Percentiles rank a stretch among this genome's conserved stretches.
These are phyloP conservation scores for Xanthia togata DNA, from an alignment of 2,888 invertebrate genomes.

Conservation along the genomic window DNA sequence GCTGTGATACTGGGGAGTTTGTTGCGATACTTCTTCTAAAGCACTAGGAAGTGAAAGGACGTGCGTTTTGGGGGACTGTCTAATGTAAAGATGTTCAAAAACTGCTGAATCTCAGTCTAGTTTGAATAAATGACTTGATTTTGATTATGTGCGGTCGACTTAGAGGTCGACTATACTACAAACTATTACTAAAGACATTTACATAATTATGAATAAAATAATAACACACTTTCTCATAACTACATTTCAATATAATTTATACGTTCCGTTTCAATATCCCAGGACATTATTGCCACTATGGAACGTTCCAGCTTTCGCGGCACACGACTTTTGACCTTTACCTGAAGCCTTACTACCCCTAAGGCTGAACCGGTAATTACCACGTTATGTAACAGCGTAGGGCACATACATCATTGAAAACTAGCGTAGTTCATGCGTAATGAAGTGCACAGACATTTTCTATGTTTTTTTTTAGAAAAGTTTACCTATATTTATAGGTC, in stretches of 20 bases:
- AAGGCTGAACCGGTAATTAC: slow-evolving; percentile 3
- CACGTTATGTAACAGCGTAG: not conserved
- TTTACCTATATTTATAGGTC: too few relatives aligned
- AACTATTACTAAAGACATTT: not conserved
- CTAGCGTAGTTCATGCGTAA: too few relatives aligned
- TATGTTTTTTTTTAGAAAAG: too few relatives aligned
- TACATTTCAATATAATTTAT: not conserved
- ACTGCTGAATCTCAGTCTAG: too few relatives aligned
- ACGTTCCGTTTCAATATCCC: not conserved
- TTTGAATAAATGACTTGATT: not conserved
- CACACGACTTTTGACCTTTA: slow-evolving; percentile 25
- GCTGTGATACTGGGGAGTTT: not conserved
- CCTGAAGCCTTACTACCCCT: slow-evolving; percentile 29
- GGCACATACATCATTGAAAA: not conserved
- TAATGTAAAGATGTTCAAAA: not conserved
- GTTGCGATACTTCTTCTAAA: not conserved
- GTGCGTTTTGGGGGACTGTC: not conserved
- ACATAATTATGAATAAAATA: not conserved
- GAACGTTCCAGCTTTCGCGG: not conserved
- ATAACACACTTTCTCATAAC: not conserved
- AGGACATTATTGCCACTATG: not conserved
- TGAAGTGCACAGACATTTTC: not conserved
- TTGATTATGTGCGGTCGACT: not conserved
- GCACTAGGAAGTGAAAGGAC: not conserved
- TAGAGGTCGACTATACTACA: not conserved